phyloP scores from a whole-genome alignment of 1,140 invertebrate species.

The Leguminivora glycinivorella region DNA sequence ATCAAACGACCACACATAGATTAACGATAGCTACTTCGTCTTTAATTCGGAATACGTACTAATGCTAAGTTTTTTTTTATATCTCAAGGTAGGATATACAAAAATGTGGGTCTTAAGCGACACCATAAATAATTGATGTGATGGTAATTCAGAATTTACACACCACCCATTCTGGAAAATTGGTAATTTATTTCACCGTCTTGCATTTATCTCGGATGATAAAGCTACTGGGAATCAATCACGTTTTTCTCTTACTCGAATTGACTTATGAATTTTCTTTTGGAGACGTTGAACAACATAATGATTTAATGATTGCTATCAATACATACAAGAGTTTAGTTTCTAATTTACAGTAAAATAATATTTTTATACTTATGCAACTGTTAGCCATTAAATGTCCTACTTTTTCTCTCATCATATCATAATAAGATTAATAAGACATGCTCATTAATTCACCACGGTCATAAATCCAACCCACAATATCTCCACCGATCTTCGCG shows the following conservation, averaged over 20 bases:
- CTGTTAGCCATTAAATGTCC: slow-evolving; percentile 28
- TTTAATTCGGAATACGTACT: not conserved
- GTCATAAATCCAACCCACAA: slow-evolving; percentile 21
- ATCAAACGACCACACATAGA: not conserved
- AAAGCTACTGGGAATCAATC: slow-evolving; percentile 28
- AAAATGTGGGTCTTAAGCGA: not conserved
- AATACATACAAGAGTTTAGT: not conserved
- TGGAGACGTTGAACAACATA: too few relatives aligned
- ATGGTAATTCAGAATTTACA: slow-evolving; percentile 27
- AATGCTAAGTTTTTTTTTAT: not conserved
- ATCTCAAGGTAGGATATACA: not conserved
- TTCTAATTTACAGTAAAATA: too few relatives aligned
- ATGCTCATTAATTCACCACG: slow-evolving; percentile 10
- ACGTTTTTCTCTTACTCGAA: not conserved
- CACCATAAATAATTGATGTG: slow-evolving; percentile 48
- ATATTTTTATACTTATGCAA: slow-evolving; percentile 30
- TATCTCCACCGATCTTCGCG: slow-evolving; percentile 15
- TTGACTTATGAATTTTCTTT: slow-evolving; percentile 40
- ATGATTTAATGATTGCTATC: not conserved
- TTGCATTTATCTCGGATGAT: slow-evolving; percentile 9
- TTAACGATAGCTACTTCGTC: not conserved
- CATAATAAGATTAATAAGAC: slow-evolving; percentile 7
- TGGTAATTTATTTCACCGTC: slow-evolving; percentile 27
- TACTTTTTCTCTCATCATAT: not conserved
- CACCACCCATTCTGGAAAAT: slow-evolving; percentile 28